Evolutionary conservation across 2,113 vertebrate species (phyloP).

Genomic region (Eulemur rufifrons): DNA sequence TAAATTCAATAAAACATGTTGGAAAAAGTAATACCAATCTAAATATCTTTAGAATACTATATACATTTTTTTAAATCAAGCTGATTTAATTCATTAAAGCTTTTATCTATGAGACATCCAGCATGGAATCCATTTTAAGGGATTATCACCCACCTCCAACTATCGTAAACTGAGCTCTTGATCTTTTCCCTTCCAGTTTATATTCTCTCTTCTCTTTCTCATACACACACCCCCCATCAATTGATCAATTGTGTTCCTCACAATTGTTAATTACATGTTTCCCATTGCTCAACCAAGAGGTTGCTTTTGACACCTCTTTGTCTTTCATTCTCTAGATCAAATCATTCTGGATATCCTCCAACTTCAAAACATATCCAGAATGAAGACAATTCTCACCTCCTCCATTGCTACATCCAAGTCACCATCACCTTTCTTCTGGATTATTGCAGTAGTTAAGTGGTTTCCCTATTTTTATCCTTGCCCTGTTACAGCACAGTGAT

Average conservation of each 20-base stretch:
- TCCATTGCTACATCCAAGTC: background rate
- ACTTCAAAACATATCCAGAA: background rate
- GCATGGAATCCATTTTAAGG: background rate
- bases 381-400: background rate
- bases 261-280: background rate
- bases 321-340: background rate
- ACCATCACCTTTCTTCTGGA: background rate
- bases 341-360: background rate
- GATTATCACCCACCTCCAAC: background rate
- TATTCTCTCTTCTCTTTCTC: background rate
- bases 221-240: background rate
- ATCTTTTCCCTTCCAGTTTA: background rate
- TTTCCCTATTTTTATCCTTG: background rate
- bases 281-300: background rate
- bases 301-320: background rate
- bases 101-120: background rate
- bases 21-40: background rate
- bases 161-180: background rate
- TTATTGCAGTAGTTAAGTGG: background rate
- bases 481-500: no score
- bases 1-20: background rate
- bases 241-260: background rate
- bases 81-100: background rate
- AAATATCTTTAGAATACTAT: background rate
- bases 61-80: background rate